Evolutionary conservation across 1,140 invertebrate species (phyloP).

Genomic region (Pseudobourletiella spinata): DNA sequence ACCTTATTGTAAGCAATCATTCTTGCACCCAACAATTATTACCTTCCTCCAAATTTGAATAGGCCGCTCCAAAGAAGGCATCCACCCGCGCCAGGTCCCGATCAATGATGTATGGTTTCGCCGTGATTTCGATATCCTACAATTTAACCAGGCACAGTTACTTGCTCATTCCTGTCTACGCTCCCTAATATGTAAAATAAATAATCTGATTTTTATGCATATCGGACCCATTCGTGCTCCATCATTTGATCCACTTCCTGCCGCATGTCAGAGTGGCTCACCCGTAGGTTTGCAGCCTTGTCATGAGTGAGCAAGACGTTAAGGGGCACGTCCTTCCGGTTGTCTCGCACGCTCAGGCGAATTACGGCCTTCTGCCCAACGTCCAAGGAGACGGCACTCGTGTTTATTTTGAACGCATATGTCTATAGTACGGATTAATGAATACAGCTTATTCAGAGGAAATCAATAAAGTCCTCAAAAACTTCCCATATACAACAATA

Average conservation of each 20-base stretch:
- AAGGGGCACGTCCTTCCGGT: neutral
- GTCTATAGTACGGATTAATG: neutral
- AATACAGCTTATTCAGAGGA: neutral
- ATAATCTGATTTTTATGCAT: too few relatives aligned
- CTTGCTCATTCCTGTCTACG: too few relatives aligned
- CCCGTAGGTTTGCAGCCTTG: neutral
- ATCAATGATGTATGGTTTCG: neutral
- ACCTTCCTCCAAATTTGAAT: conserved; percentile 11
- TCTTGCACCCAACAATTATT: neutral
- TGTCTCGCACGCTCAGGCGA: neutral
- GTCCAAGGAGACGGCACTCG: neutral
- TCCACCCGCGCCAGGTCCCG: neutral
- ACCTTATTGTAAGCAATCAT: neutral
- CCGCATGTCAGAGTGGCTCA: neutral
- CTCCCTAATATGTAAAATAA: too few relatives aligned
- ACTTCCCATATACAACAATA: neutral
- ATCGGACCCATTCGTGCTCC: neutral
- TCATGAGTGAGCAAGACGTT: conserved; percentile 2
- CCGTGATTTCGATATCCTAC: conserved; percentile 7
- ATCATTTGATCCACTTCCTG: neutral
- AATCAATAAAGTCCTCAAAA: neutral
- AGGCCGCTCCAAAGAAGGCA: conserved; percentile 15
- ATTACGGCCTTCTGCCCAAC: conserved; percentile 1
- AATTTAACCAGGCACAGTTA: too few relatives aligned
- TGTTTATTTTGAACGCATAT: neutral